Percentiles rank a stretch among this genome's conserved stretches.
Conservation (phyloP, 2,797 vertebrate species). For the Leucoraja ocellata region DNA sequence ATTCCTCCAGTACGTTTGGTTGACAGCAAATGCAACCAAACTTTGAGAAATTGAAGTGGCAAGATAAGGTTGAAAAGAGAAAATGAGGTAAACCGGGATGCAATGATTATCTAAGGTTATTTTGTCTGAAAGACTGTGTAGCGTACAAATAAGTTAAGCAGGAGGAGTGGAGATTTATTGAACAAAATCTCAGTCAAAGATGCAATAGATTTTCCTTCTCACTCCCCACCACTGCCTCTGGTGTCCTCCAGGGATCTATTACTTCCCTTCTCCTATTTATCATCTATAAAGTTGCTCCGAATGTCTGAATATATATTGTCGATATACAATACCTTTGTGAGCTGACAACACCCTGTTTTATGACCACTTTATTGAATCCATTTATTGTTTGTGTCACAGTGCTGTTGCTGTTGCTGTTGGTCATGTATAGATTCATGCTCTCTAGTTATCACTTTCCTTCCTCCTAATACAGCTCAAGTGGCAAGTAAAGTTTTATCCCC, state of each 20-base stretch:
- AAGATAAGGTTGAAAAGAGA: slow-evolving; percentile 1
- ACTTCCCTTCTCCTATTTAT: no score
- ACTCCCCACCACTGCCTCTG: no score
- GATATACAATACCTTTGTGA: no score
- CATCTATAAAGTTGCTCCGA: no score
- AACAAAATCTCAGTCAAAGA: not conserved
- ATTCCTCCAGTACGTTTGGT: not conserved
- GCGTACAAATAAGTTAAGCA: not conserved
- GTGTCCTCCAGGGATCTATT: no score
- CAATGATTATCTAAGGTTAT: not conserved
- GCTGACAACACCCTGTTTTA: no score
- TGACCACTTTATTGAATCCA: no score
- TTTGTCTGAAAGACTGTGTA: not conserved
- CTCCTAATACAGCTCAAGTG: not conserved
- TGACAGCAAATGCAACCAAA: not conserved
- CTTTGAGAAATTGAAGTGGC: not conserved
- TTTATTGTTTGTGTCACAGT: no score
- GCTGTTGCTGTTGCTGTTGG: not conserved
- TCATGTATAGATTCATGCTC: not conserved
- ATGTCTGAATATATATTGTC: no score
- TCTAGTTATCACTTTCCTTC: not conserved
- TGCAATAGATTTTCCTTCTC: no score
- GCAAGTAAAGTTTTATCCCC: not conserved
- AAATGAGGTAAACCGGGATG: not conserved
- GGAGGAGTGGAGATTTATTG: not conserved